Evolutionary conservation across 2,888 invertebrate genomes (phyloP).

Genomic region (Acrobasis suavella): DNA sequence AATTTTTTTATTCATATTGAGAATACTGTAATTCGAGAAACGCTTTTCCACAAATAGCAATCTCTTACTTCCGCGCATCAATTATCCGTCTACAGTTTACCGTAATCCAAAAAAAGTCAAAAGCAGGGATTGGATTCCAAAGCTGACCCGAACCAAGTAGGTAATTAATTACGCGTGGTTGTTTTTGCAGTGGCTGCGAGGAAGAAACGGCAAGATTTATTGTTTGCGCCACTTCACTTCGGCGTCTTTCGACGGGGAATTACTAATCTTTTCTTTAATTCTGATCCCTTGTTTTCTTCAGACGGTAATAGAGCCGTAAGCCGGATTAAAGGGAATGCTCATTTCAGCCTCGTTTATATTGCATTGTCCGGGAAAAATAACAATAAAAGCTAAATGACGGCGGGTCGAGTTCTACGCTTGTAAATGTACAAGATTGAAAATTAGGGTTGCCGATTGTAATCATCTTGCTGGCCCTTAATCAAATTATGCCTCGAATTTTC

Average conservation of each 20-base stretch:
- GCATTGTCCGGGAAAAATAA: constrained; percentile 44
- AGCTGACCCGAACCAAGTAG: constrained; percentile 61
- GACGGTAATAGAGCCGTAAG: constrained; percentile 63
- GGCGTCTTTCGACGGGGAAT: constrained; percentile 50
- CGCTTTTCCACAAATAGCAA: too few species aligned
- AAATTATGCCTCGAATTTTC: background rate
- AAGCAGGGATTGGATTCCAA: constrained; percentile 71
- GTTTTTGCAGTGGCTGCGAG: constrained; percentile 69
- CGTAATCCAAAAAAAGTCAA: constrained; percentile 68
- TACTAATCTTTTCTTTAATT: constrained; percentile 75
- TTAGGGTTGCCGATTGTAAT: constrained; percentile 20
- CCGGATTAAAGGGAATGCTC: constrained; percentile 62
- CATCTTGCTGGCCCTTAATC: constrained; percentile 8
- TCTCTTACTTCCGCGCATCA: constrained; percentile 45
- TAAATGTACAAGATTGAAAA: constrained; percentile 23
- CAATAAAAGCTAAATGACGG: constrained; percentile 29
- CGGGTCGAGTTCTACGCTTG: constrained; percentile 28
- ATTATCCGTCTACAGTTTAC: constrained; percentile 57
- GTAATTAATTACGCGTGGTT: constrained; percentile 74
- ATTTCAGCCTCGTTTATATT: constrained; percentile 60
- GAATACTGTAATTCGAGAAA: too few species aligned
- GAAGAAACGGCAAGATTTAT: constrained; percentile 74
- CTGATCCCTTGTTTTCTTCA: constrained; percentile 70
- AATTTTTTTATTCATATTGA: too few species aligned
- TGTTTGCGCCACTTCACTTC: constrained; percentile 62